Evolutionary conservation across 2,888 invertebrate genomes (phyloP).

Genomic region (Agonopterix alstromeriana): DNA sequence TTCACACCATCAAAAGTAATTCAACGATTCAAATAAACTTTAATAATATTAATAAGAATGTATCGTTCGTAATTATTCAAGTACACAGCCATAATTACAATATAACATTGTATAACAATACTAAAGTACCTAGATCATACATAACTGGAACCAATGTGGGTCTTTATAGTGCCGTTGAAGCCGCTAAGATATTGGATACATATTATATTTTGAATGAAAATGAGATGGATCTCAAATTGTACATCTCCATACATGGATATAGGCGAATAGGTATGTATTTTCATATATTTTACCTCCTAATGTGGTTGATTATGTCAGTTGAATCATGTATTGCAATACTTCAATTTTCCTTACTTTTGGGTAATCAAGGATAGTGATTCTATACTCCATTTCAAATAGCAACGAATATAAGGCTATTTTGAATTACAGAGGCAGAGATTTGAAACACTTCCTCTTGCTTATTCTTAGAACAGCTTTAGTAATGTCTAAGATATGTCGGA

Average conservation of each 20-base stretch:
- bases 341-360: too few relatives aligned
- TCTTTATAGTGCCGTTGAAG: constrained; percentile 44
- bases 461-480: too few relatives aligned
- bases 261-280: constrained; percentile 51
- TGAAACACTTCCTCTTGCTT: too few relatives aligned
- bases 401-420: too few relatives aligned
- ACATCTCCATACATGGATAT: constrained; percentile 76
- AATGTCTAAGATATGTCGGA: too few relatives aligned
- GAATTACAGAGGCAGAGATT: too few relatives aligned
- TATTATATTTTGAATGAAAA: constrained; percentile 66
- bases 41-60: constrained; percentile 47
- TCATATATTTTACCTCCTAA: constrained; percentile 1
- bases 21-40: constrained; percentile 53
- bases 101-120: constrained; percentile 70
- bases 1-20: constrained; percentile 29
- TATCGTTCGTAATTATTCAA: constrained; percentile 79
- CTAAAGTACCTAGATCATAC: constrained; percentile 29
- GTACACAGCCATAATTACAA: constrained; percentile 77
- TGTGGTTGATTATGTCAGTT: too few relatives aligned
- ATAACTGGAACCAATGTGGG: constrained; percentile 80
- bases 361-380: too few relatives aligned
- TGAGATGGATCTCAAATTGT: constrained; percentile 36
- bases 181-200: constrained; percentile 20
- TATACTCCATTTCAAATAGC: too few relatives aligned
- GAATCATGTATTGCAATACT: too few relatives aligned